phyloP scores from a whole-genome alignment of 2,888 invertebrate species.

The Dascillus cervinus region DNA sequence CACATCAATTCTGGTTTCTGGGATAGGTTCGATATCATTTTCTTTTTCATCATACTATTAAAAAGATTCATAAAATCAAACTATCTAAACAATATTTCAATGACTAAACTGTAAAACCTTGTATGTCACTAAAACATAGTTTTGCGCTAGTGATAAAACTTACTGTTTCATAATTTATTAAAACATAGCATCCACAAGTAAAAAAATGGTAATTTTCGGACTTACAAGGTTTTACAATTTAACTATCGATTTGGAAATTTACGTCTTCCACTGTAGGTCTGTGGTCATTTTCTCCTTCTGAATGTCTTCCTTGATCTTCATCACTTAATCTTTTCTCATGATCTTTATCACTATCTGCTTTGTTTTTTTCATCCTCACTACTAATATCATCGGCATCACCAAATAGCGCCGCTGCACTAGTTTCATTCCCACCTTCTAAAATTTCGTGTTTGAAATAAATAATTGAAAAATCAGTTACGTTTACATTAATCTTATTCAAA shows the following conservation, averaged over 20 bases:
- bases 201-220: too few relatives aligned
- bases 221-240: too few relatives aligned
- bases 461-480: too few relatives aligned
- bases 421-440: slow-evolving; percentile 32
- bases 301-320: slow-evolving; percentile 29
- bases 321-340: slow-evolving; percentile 32
- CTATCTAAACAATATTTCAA: too few relatives aligned
- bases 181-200: too few relatives aligned
- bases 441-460: too few relatives aligned
- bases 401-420: slow-evolving; percentile 77
- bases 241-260: slow-evolving; percentile 2
- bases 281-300: slow-evolving; percentile 14
- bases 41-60: slow-evolving; percentile 56
- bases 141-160: too few relatives aligned
- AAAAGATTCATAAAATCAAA: slow-evolving; percentile 9
- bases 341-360: slow-evolving; percentile 29
- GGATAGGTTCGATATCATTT: slow-evolving; percentile 70
- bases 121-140: too few relatives aligned
- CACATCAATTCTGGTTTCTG: slow-evolving; percentile 92
- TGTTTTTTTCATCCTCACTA: slow-evolving; percentile 66
- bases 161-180: too few relatives aligned
- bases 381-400: slow-evolving; percentile 93
- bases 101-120: too few relatives aligned
- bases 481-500: too few relatives aligned
- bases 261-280: slow-evolving; percentile 16